These are phyloP conservation scores for Eupsilia transversa DNA, from an alignment of 2,888 invertebrate genomes.

Conservation along the genomic window DNA sequence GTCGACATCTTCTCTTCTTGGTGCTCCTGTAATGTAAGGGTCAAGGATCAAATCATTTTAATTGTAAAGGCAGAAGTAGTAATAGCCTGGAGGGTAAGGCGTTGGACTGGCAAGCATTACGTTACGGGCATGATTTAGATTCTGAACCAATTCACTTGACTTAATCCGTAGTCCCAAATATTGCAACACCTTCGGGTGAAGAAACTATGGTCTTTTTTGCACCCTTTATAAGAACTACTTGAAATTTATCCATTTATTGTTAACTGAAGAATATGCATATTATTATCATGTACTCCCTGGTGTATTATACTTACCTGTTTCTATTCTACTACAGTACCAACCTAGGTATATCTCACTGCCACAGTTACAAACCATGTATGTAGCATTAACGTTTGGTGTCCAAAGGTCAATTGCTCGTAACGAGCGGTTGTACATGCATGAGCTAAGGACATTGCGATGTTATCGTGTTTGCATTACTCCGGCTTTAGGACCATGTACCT, in stretches of 20 bases:
- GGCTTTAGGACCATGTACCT: background rate
- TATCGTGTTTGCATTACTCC: slow-evolving; percentile 38
- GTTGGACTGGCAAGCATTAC: too few relatives aligned
- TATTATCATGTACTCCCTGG: too few relatives aligned
- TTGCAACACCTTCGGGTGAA: background rate
- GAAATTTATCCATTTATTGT: background rate
- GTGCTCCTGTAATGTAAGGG: slow-evolving; percentile 91
- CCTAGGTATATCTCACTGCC: background rate
- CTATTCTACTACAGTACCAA: background rate
- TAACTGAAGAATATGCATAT: background rate
- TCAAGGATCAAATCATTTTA: background rate
- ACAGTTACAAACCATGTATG: slow-evolving; percentile 15
- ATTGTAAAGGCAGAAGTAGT: background rate
- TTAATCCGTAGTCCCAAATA: background rate
- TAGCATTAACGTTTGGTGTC: slow-evolving; percentile 23
- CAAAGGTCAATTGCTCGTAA: slow-evolving; percentile 52
- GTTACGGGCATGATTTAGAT: background rate
- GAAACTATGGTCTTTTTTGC: background rate
- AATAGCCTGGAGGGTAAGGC: background rate
- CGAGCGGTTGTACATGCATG: slow-evolving; percentile 38
- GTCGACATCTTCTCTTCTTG: slow-evolving; percentile 95
- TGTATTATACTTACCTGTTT: background rate
- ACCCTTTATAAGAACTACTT: too few relatives aligned
- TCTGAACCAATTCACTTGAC: background rate
- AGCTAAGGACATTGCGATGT: slow-evolving; percentile 55